Conservation (phyloP, 2,113 vertebrate species). For the Haemorhous mexicanus region DNA sequence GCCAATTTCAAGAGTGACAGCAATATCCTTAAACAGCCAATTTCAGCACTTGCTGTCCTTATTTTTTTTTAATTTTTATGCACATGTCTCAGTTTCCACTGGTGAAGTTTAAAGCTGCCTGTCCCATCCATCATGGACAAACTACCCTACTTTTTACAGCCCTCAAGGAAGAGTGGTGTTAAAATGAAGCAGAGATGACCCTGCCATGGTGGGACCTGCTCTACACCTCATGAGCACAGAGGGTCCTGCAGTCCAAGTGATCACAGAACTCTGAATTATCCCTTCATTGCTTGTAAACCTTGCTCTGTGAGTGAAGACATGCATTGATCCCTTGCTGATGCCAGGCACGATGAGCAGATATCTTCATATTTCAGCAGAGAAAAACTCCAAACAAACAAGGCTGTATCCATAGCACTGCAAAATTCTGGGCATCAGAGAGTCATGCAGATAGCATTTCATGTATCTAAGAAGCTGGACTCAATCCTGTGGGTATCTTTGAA, state of each 20-base stretch:
- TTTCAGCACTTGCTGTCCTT: neutral
- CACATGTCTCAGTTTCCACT: neutral
- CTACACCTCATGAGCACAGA: fast-evolving
- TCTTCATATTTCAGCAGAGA: neutral
- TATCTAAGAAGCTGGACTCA: too few relatives aligned
- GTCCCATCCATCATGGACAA: neutral
- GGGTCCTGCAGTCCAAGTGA: neutral
- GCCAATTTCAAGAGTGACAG: neutral
- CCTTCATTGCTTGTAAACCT: neutral
- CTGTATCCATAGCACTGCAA: neutral
- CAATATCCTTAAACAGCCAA: neutral
- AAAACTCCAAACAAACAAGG: neutral
- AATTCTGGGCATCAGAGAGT: neutral
- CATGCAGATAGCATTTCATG: fast-evolving
- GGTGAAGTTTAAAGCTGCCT: neutral
- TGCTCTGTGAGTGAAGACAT: neutral
- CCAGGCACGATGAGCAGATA: neutral
- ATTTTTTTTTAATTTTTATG: too few relatives aligned
- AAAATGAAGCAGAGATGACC: neutral
- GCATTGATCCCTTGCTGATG: neutral
- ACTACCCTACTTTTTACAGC: neutral
- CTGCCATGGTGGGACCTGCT: fast-evolving
- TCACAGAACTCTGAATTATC: neutral
- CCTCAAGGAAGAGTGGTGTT: neutral
- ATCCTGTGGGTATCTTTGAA: neutral